Evolutionary conservation across 2,797 vertebrate species (phyloP).

Genomic region (Takifugu ocellatus): DNA sequence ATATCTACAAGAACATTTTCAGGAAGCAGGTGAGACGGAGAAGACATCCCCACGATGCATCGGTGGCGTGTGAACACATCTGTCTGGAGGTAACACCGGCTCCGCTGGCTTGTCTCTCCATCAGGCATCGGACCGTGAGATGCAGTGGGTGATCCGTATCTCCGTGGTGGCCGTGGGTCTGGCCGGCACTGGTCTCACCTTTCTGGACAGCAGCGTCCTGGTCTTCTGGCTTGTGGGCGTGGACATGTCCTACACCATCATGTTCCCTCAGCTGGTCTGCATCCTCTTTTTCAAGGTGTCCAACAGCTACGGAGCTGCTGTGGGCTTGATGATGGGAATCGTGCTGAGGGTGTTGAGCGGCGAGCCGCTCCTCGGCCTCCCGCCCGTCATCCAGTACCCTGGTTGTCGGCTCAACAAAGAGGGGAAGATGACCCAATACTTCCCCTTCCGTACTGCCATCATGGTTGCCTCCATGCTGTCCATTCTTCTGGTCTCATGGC

Average conservation of each 20-base stretch:
- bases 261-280: constrained; percentile 83
- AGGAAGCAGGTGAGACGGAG: constrained; percentile 49
- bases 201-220: constrained; percentile 70
- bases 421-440: constrained; percentile 69
- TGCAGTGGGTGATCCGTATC: constrained; percentile 77
- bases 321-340: constrained; percentile 65
- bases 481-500: constrained; percentile 67
- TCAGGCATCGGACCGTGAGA: constrained; percentile 78
- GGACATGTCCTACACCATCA: constrained; percentile 80
- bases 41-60: not conserved
- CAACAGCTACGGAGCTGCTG: constrained; percentile 73
- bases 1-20: constrained; percentile 70
- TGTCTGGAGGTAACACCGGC: no score
- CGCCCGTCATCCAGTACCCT: constrained; percentile 69
- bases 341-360: constrained; percentile 57
- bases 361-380: constrained; percentile 68
- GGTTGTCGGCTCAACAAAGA: constrained; percentile 56
- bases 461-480: constrained; percentile 67
- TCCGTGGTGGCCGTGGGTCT: constrained; percentile 75
- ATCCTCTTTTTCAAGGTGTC: constrained; percentile 75
- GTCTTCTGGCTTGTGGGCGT: constrained; percentile 81
- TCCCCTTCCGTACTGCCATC: constrained; percentile 79
- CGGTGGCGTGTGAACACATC: no score
- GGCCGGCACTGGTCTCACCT: constrained; percentile 69
- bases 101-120: not conserved